Conservation (phyloP, 2,113 vertebrate species). For the Eleginops maclovinus region DNA sequence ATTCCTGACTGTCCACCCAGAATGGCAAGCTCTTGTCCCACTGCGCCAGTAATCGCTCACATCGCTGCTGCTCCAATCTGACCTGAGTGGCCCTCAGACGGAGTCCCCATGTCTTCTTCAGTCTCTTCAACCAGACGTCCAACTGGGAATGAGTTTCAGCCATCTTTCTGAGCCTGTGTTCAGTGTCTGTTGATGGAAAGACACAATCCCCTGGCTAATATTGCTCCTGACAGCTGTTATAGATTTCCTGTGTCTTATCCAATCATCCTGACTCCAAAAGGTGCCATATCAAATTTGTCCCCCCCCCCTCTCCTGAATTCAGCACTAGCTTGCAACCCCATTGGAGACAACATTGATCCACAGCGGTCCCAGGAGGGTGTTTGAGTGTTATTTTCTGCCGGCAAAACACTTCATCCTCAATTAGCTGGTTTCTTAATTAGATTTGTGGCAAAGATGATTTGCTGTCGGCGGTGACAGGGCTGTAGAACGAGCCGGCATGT, state of each 20-base stretch:
- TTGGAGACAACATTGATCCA: conserved; percentile 29
- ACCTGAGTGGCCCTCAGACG: conserved; percentile 19
- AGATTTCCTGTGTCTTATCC: neutral
- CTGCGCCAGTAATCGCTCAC: conserved; percentile 18
- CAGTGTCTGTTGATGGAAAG: neutral
- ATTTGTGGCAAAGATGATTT: conserved; percentile 44
- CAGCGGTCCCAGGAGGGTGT: neutral
- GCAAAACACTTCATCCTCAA: conserved; percentile 34
- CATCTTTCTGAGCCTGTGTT: neutral
- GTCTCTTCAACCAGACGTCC: conserved; percentile 16
- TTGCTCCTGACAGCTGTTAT: conserved; percentile 2
- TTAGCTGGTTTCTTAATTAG: conserved; percentile 53
- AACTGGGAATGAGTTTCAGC: neutral
- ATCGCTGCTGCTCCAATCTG: conserved; percentile 18
- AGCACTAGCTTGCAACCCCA: neutral
- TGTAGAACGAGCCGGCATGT: conserved; percentile 11
- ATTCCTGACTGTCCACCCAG: conserved; percentile 7
- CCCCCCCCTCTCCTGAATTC: conserved; percentile 4
- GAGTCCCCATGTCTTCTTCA: conserved; percentile 12
- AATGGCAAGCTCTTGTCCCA: conserved; percentile 2
- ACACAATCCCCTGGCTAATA: neutral
- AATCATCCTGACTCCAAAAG: neutral
- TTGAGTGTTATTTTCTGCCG: conserved; percentile 19
- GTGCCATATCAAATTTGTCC: conserved; percentile 7
- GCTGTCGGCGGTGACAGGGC: conserved; percentile 1